phyloP scores from a whole-genome alignment of 2,888 invertebrate species.

The Platerodrilus igneus region DNA sequence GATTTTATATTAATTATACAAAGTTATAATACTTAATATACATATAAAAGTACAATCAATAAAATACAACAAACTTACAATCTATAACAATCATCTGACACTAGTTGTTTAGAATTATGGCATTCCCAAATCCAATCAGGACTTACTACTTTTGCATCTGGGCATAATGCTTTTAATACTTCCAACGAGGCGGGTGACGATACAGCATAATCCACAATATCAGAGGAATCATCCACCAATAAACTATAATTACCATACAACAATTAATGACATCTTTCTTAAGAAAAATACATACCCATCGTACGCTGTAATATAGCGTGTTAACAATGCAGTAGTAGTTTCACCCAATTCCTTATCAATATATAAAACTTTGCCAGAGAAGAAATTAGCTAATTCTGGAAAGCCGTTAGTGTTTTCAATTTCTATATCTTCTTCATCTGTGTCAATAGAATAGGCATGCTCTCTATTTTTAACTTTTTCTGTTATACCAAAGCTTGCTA shows the following conservation, averaged over 20 bases:
- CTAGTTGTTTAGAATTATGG: conserved; percentile 44
- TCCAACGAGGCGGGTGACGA: conserved; percentile 34
- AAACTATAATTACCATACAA: conserved; percentile 26
- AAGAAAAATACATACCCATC: conserved; percentile 51
- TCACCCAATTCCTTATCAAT: conserved; percentile 45
- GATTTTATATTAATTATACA: too few species aligned
- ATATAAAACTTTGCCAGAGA: conserved; percentile 50
- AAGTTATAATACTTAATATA: too few species aligned
- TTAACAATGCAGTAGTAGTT: conserved; percentile 39
- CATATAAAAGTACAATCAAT: not conserved
- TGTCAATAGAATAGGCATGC: conserved; percentile 34
- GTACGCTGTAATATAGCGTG: conserved; percentile 58
- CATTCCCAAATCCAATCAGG: conserved; percentile 62
- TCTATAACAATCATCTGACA: conserved; percentile 27
- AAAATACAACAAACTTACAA: conserved; percentile 3
- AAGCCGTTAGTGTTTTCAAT: conserved; percentile 1
- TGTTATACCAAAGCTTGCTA: conserved; percentile 48
- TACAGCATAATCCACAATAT: conserved; percentile 36
- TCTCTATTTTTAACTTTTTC: conserved; percentile 20
- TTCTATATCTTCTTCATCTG: conserved; percentile 41
- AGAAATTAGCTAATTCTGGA: conserved; percentile 47
- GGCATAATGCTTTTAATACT: conserved; percentile 32
- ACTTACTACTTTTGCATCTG: conserved; percentile 43
- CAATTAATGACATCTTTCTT: not conserved
- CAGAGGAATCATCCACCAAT: conserved; percentile 37